Evolutionary conservation across 2,888 invertebrate species (phyloP), one percentile per base, ranked within the genome.

Genomic region (Sphaerophoria rueppellii): DNA sequence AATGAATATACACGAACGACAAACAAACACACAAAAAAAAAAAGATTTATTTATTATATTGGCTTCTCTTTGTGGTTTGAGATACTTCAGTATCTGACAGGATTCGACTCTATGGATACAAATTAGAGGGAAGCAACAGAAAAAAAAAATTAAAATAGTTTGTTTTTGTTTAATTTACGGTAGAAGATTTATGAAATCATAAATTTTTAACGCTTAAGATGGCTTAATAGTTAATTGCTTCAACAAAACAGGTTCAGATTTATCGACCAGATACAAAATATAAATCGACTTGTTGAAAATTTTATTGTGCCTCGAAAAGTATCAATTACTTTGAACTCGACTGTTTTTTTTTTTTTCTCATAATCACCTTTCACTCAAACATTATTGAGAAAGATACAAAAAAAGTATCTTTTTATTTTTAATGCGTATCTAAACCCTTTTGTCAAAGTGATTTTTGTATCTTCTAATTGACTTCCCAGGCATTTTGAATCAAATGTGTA

Each of bases 171-270:
- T 79, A 11, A 43, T 4, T 9, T 9, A 12, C 43, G 69, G 65
- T n/a, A 46, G 16, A 52, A 74, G 78, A 83, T 83, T 83, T 83
- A 79, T 75, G 79, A 71, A 55, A 78, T 83, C 71, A 79, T 79
- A 82, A 77, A 70, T 54, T 70, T 58, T 35, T 32, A 57, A 70
- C 67, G 54, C 54, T 67, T 67, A 40, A n/a, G 67, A 54, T 37
- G 52, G 67, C 24, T 67, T 40, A 54, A 24, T 24, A 24, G 24
- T 24, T n/a, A 54, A 40, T 58, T 0, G 43, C 43, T 58, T 50
- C 6, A 35, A 43, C 16, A 24, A 67, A 67, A 67, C 67, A 32
- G 54, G 67, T 54, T 54, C 4, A 43, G 52, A 43, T 67, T 52
- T 67, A 67, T 67, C n/a, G 67, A 54, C 32, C 4, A 0, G 54